Percentiles rank a stretch among this genome's conserved stretches.
Evolutionary conservation across 2,113 vertebrate species (phyloP).

Genomic region (Spilogale gracilis): DNA sequence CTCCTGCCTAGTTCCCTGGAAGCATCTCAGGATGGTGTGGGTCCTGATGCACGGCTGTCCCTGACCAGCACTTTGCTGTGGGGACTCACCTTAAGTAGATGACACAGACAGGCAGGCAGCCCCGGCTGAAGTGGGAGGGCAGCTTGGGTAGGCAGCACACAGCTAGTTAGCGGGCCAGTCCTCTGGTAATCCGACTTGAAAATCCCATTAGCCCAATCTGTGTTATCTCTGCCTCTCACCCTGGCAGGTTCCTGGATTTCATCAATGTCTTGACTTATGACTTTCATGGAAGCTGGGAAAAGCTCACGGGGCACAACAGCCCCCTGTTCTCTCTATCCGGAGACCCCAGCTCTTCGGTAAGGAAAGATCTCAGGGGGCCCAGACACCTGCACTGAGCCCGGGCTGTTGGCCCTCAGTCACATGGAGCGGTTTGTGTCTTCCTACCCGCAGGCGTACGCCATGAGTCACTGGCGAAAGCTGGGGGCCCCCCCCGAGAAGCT

Average conservation of each 20-base stretch:
- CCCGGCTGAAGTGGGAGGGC: background rate
- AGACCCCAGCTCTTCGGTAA: slow-evolving; percentile 70
- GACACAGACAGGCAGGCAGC: background rate
- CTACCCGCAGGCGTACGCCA: slow-evolving; percentile 87
- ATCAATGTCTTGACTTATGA: slow-evolving; percentile 91
- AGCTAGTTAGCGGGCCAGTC: background rate
- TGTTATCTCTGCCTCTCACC: background rate
- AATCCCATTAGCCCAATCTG: background rate
- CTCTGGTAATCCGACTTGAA: background rate
- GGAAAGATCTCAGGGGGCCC: background rate
- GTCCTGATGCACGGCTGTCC: background rate
- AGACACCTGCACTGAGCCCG: background rate
- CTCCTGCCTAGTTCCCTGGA: background rate
- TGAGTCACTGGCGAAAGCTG: slow-evolving; percentile 91
- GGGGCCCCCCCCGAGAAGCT: slow-evolving; percentile 90
- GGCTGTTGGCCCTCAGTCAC: background rate
- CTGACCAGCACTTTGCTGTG: background rate
- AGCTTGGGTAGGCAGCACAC: background rate
- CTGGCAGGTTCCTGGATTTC: slow-evolving; percentile 88
- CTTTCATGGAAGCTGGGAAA: slow-evolving; percentile 89
- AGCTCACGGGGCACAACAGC: slow-evolving; percentile 88
- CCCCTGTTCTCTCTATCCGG: slow-evolving; percentile 83
- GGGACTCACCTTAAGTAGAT: background rate
- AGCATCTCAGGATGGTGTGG: background rate
- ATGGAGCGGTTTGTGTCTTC: background rate